Base-by-base conservation (phyloP, 2,113 vertebrate genomes). In the Rhea pennata region DNA sequence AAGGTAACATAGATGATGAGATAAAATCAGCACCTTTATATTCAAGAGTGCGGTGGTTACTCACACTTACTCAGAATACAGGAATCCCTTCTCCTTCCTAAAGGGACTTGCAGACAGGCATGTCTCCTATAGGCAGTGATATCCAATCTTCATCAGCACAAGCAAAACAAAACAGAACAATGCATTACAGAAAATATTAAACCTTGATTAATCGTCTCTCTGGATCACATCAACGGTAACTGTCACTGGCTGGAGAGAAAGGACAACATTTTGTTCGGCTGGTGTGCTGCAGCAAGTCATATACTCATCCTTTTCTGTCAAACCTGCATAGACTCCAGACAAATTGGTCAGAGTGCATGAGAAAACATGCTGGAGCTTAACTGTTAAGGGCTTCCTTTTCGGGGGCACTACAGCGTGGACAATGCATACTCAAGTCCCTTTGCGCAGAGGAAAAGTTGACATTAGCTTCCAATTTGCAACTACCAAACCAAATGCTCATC, bases 1-100 rank as follows among this genome's bases (percentile, higher is more conserved):
- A n/a, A 61, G 24, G 36, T 56, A 58, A 39, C 33, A 15, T 0
- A 33, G 31, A 0, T 0, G 0, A 31, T 5, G 62, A 54, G 69
- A 39, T 6, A 29, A 40, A 76, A 1, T 16, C 20, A 2, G 8
- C 19, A 44, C 5, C 13, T 56, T 89, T 80, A 64, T 22, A 44
- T 11, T 3, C 44, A n/a, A 40, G 10, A 2, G 22, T 19, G 10
- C 4, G 9, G 10, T 22, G 10, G 6, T 0, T 61, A 40, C 12
- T 31, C 17, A 12, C 72, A 29, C 0, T 1, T n/a, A 6, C 8
- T 11, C 40, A 42, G n/a, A 42, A 40, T 62, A 54, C 5, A 40
- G 54, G 20, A 65, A 65, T 40, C 36, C 56, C 39, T 40, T 39
- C 36, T 26, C 9, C 80, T 6, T 15, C 44, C 4, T 4, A 29